Conservation (phyloP, 2,888 invertebrate species). For the Incurvaria masculella region DNA sequence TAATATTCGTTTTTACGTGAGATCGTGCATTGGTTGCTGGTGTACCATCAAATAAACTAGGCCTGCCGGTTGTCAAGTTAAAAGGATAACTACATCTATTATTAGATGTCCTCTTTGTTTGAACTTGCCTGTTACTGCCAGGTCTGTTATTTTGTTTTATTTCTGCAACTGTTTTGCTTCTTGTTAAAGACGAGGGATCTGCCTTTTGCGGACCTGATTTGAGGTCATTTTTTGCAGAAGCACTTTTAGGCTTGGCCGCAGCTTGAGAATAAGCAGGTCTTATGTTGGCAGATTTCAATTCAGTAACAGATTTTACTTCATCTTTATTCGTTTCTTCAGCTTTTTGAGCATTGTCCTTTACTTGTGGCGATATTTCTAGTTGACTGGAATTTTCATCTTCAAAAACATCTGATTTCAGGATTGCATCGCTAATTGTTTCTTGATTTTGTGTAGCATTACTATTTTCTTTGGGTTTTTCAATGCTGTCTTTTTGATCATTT, state of each 20-base stretch:
- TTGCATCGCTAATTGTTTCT: no score
- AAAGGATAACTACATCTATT: slow-evolving; percentile 52
- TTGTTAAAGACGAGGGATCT: slow-evolving; percentile 25
- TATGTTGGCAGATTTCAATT: slow-evolving; percentile 7
- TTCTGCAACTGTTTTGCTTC: slow-evolving; percentile 49
- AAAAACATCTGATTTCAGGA: no score
- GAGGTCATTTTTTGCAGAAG: slow-evolving; percentile 30
- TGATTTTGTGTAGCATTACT: slow-evolving; percentile 13
- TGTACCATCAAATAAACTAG: slow-evolving; percentile 39
- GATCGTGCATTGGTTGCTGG: slow-evolving; percentile 23
- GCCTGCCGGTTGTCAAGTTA: slow-evolving; percentile 47
- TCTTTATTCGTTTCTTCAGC: slow-evolving; percentile 4
- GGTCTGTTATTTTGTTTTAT: slow-evolving; percentile 29
- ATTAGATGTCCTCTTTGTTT: slow-evolving; percentile 31
- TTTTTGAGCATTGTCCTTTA: no score
- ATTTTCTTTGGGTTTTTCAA: slow-evolving; percentile 20
- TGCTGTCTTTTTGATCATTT: slow-evolving; percentile 16
- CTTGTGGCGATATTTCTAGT: no score
- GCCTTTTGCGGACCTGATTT: slow-evolving; percentile 28
- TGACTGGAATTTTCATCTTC: no score
- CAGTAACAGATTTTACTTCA: slow-evolving; percentile 22
- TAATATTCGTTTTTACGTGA: slow-evolving; percentile 25
- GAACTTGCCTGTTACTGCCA: slow-evolving; percentile 26
- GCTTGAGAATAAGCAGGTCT: slow-evolving; percentile 51
- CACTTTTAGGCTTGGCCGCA: slow-evolving; percentile 46